phyloP scores from a whole-genome alignment of 2,113 vertebrate genomes.

The Xenopus laevis region DNA sequence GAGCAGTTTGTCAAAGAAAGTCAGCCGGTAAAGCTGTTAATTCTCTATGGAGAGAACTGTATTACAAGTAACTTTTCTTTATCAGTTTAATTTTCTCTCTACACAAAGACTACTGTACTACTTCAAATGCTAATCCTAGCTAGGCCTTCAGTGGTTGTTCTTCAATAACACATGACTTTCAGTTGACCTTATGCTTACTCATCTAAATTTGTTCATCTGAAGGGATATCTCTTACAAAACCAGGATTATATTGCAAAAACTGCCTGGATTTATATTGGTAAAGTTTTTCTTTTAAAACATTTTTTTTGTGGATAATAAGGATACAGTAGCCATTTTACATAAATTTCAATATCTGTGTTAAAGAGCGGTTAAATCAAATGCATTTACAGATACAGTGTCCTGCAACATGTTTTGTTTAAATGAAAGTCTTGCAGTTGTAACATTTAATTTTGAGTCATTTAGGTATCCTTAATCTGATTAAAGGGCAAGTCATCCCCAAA shows the following conservation, averaged over 20 bases:
- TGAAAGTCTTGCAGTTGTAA: too few species aligned
- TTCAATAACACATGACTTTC: constrained; percentile 40
- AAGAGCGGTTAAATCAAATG: too few species aligned
- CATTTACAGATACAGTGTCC: too few species aligned
- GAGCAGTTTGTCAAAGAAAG: too few species aligned
- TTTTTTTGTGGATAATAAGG: too few species aligned
- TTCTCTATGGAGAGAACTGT: constrained; percentile 21
- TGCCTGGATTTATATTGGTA: not conserved
- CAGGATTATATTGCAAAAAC: constrained; percentile 19
- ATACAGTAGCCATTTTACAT: too few species aligned
- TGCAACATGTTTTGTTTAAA: too few species aligned
- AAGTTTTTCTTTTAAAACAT: not conserved
- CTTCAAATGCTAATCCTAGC: constrained; percentile 38
- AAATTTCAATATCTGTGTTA: too few species aligned
- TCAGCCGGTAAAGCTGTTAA: not conserved
- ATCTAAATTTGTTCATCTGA: constrained; percentile 33
- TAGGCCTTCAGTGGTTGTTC: constrained; percentile 35
- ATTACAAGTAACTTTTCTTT: constrained; percentile 24
- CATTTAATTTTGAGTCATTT: too few species aligned
- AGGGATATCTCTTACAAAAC: constrained; percentile 33
- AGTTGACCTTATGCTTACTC: constrained; percentile 41
- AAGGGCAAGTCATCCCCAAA: too few species aligned
- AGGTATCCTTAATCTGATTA: too few species aligned
- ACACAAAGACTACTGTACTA: constrained; percentile 29
- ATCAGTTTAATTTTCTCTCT: constrained; percentile 31